Conservation (phyloP, 2,797 vertebrate genomes). For the Staurois parvus region DNA sequence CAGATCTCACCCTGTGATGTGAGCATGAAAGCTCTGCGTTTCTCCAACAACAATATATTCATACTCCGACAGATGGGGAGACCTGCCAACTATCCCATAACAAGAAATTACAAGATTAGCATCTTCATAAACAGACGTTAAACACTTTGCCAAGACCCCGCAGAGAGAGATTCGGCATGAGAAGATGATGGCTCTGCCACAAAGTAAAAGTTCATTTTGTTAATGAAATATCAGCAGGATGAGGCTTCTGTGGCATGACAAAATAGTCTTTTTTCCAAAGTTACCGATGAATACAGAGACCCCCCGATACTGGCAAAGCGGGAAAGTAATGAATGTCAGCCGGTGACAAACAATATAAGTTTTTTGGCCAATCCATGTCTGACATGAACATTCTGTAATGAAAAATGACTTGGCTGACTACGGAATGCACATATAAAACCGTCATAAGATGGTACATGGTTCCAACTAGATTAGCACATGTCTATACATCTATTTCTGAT, state of each 20-base stretch:
- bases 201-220: background rate
- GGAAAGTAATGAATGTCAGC: background rate
- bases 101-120: background rate
- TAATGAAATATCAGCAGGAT: no score
- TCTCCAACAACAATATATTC: background rate
- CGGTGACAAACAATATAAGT: no score
- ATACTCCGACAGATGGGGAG: background rate
- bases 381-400: no score
- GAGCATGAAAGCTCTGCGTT: background rate
- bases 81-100: slow-evolving; percentile 1
- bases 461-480: no score
- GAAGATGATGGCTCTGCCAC: background rate
- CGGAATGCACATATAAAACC: no score
- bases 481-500: no score
- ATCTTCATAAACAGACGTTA: slow-evolving; percentile 5
- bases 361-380: background rate
- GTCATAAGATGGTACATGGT: no score
- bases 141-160: background rate
- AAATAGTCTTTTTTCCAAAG: no score
- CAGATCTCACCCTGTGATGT: background rate
- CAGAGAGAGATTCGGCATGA: background rate
- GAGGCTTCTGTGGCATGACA: background rate
- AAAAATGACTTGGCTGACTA: background rate
- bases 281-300: no score
- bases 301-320: background rate